Percentiles rank a stretch among this genome's conserved stretches.
Conservation (phyloP, 1,140 invertebrate species). For the Drosophila melanogaster region Release_6_plus_ISO1_MT NT_033779.5:8111501-8112000, state of each 20-base stretch:
- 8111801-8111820: slow-evolving; percentile 18
- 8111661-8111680: slow-evolving; percentile 61
- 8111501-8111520: slow-evolving; percentile 78
- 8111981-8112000: slow-evolving; percentile 63
- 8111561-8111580: slow-evolving; percentile 83
- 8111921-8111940: slow-evolving; percentile 49
- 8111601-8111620: slow-evolving; percentile 66
- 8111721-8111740: slow-evolving; percentile 63
- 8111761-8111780: slow-evolving; percentile 61
- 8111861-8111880: slow-evolving; percentile 70
- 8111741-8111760: slow-evolving; percentile 62
- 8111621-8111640: slow-evolving; percentile 44
- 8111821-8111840: slow-evolving; percentile 2
- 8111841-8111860: slow-evolving; percentile 30
- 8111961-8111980: slow-evolving; percentile 73
- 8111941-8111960: slow-evolving; percentile 53
- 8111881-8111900: slow-evolving; percentile 81
- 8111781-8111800: slow-evolving; percentile 30
- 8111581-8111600: slow-evolving; percentile 75
- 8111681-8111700: slow-evolving; percentile 65
- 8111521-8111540: slow-evolving; percentile 49
- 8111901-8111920: slow-evolving; percentile 78
- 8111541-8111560: slow-evolving; percentile 84
- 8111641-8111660: slow-evolving; percentile 24
- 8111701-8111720: slow-evolving; percentile 76